Conservation (phyloP, 2,797 vertebrate species). For the Masticophis lateralis region DNA sequence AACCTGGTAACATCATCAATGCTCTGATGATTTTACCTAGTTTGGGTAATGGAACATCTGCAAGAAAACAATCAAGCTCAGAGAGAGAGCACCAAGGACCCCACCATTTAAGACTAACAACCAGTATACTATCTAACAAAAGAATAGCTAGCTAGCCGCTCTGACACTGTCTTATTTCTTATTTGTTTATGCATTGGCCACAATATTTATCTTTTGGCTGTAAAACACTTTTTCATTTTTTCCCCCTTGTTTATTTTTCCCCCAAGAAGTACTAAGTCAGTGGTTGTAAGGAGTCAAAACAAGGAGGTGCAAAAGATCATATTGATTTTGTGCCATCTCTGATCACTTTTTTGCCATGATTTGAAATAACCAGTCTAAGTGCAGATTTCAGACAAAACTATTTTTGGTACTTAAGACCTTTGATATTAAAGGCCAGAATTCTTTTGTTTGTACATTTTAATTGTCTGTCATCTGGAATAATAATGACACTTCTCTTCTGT, state of each 20-base stretch:
- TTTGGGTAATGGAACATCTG: not conserved
- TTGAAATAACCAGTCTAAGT: not conserved
- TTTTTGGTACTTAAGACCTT: not conserved
- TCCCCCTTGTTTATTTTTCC: not conserved
- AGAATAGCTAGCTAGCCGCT: not conserved
- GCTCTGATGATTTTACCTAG: not conserved
- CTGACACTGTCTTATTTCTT: not conserved
- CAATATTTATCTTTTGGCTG: not conserved
- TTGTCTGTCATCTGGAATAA: constrained; percentile 30
- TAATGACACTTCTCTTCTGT: not conserved
- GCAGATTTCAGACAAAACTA: not conserved
- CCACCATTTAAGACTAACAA: not conserved
- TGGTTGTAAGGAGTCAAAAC: not conserved
- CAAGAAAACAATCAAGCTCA: not conserved
- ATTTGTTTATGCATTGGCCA: not conserved
- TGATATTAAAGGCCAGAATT: constrained; percentile 13
- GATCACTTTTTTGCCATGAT: constrained; percentile 13
- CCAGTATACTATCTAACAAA: not conserved
- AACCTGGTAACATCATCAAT: not conserved
- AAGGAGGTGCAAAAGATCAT: not conserved
- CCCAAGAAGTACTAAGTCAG: not conserved
- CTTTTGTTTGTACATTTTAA: not conserved
- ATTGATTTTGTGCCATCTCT: not conserved
- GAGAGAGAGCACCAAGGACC: not conserved
- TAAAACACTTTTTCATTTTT: not conserved